phyloP scores from a whole-genome alignment of 2,113 vertebrate species.

The Origma solitaria region DNA sequence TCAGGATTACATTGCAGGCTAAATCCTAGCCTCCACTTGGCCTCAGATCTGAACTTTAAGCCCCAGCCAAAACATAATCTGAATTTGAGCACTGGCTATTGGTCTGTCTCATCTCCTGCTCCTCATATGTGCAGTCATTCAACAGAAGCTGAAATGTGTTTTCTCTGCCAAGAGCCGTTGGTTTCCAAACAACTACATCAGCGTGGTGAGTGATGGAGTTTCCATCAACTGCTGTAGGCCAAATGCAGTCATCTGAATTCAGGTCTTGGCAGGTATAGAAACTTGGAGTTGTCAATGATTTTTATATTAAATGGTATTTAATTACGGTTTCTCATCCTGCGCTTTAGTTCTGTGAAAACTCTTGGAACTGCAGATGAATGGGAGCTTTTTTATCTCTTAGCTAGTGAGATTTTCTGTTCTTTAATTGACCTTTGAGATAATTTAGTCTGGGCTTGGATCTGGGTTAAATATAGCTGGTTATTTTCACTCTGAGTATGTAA shows the following conservation, averaged over 20 bases:
- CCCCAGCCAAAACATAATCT: slow-evolving; percentile 44
- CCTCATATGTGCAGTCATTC: slow-evolving; percentile 55
- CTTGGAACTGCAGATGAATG: background rate
- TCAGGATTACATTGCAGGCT: slow-evolving; percentile 25
- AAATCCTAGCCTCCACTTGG: slow-evolving; percentile 40
- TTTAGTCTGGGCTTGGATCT: slow-evolving; percentile 29
- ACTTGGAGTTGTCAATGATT: slow-evolving; percentile 9
- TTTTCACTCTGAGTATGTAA: slow-evolving; percentile 40
- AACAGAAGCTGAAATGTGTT: slow-evolving; percentile 53
- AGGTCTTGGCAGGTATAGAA: slow-evolving; percentile 48
- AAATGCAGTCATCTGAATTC: slow-evolving; percentile 48
- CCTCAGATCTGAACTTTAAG: slow-evolving; percentile 54
- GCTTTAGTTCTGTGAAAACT: background rate
- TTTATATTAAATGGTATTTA: background rate
- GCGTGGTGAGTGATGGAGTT: slow-evolving; percentile 46
- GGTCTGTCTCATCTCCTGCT: slow-evolving; percentile 26
- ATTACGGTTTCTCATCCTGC: background rate
- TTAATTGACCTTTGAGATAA: slow-evolving; percentile 62
- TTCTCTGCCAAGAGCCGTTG: slow-evolving; percentile 14
- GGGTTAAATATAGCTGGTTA: slow-evolving; percentile 64
- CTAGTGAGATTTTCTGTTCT: slow-evolving; percentile 35
- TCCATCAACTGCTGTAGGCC: slow-evolving; percentile 51
- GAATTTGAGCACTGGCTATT: background rate
- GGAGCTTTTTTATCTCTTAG: background rate
- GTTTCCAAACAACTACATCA: slow-evolving; percentile 57